Evolutionary conservation across 2,113 vertebrate species (phyloP).

Genomic region (Alexandromys fortis): DNA sequence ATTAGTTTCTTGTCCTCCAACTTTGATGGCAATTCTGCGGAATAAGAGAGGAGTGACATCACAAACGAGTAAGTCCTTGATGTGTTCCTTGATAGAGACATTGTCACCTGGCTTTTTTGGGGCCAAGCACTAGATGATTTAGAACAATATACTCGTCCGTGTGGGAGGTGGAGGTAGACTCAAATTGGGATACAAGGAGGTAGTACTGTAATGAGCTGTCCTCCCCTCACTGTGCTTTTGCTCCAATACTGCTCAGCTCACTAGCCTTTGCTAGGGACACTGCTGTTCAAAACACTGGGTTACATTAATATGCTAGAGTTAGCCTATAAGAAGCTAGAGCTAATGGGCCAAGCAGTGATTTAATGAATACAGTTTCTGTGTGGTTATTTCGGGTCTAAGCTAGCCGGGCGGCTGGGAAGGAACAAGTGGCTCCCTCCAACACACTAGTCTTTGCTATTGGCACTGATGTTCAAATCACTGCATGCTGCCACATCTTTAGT

Average conservation of each 20-base stretch:
- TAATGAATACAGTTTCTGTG: no score
- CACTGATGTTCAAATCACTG: not conserved
- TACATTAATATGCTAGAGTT: no score
- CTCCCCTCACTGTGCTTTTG: not conserved
- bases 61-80: not conserved
- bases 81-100: not conserved
- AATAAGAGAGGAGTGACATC: not conserved
- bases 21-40: not conserved
- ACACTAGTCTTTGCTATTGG: not conserved
- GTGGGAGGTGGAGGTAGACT: not conserved
- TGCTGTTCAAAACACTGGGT: not conserved
- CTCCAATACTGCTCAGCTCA: not conserved
- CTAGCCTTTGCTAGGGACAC: not conserved
- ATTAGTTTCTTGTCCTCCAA: not conserved
- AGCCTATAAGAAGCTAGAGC: no score
- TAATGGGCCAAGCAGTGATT: no score
- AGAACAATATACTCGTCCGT: not conserved
- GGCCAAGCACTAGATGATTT: not conserved
- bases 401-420: no score
- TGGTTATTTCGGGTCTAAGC: no score
- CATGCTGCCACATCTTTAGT: not conserved
- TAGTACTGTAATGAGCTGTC: not conserved
- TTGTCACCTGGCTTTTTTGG: not conserved
- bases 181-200: constrained; percentile 1
- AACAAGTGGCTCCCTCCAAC: not conserved